These are phyloP conservation scores for Ciconia maguari DNA, from an alignment of 2,113 vertebrate species.

Conservation along the genomic window DNA sequence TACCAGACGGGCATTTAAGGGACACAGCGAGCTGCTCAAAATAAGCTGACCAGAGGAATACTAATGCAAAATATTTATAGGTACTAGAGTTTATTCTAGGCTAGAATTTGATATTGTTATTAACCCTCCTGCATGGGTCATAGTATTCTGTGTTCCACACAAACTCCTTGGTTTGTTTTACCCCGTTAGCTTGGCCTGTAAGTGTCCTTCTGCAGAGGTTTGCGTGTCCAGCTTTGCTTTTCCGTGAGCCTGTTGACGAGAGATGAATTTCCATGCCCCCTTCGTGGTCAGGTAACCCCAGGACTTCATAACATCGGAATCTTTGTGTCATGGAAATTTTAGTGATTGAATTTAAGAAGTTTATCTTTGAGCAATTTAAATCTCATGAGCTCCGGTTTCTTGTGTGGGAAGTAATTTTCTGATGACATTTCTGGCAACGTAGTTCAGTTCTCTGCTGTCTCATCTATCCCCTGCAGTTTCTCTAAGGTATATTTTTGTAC, in stretches of 20 bases:
- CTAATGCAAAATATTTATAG: background rate
- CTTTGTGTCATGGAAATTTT: background rate
- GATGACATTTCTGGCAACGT: background rate
- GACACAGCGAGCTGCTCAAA: background rate
- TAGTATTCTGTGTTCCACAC: fast-evolving
- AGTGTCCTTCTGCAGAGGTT: background rate
- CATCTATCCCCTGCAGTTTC: background rate
- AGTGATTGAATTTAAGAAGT: background rate
- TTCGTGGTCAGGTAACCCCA: no score
- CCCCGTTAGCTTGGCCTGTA: fast-evolving
- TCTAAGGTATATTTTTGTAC: background rate
- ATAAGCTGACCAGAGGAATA: no score
- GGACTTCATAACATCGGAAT: background rate
- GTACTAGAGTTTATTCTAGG: background rate
- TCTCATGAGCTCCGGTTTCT: background rate
- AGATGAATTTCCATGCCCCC: background rate
- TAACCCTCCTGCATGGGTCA: background rate
- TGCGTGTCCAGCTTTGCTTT: background rate
- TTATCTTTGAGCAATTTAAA: background rate
- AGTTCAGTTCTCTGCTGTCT: background rate
- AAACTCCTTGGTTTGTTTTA: background rate
- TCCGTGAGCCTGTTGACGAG: background rate
- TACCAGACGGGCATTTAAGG: fast-evolving
- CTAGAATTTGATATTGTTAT: background rate
- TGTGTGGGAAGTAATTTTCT: background rate